Base-by-base conservation (phyloP, 2,113 vertebrate species). In the Prunella fulvescens region DNA sequence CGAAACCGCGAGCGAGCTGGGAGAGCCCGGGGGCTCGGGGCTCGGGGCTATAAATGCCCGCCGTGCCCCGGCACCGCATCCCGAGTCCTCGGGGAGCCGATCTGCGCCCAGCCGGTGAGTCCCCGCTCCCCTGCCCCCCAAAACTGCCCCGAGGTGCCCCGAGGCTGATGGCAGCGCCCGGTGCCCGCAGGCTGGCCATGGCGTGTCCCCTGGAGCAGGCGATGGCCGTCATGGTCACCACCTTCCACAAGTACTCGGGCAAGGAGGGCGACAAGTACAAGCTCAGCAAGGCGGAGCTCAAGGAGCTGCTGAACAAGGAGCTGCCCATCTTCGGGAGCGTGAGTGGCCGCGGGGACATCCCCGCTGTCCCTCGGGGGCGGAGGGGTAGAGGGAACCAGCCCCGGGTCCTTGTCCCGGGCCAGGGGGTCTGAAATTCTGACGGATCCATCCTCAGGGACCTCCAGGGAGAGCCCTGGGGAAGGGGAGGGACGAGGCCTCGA, bases 281-380 rank as follows among this genome's bases (percentile, higher is more conserved):
- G 18, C 97, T 99, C 19, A 98, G 79, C 96, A 98, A 98, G 81
- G 95, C 62, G 1, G 98, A 99, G 91, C 96, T 99, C 64, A 99
- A 98, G 80, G 96, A 97, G 10, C 97, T 99, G 31, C 77, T 99
- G 35, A 96, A 95, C 64, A 87, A 77, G 4, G 98, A 99, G 93
- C 96, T 99, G 45, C 91, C 98, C 5, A 45, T 67, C 85, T 98
- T 98, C 8, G 92, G 98, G 14, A 97, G 98, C 48, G 98, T 98
- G 94, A 97, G 92, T 94, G 62, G 9, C 9, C 2, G 0, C 1
- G 37, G 47, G 74, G 58, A 26, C 6, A 18, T 2, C 40, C 40
- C 42, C 5, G 40, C 8, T 2, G 37, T 19, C 26, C 20, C 1
- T 0, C 2, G 3, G 58, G 9, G 33, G 39, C 1, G 9, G 5